Evolutionary conservation across 2,888 invertebrate species (phyloP), one percentile per base, ranked within the genome.

Genomic region (Epiblema foenella): DNA sequence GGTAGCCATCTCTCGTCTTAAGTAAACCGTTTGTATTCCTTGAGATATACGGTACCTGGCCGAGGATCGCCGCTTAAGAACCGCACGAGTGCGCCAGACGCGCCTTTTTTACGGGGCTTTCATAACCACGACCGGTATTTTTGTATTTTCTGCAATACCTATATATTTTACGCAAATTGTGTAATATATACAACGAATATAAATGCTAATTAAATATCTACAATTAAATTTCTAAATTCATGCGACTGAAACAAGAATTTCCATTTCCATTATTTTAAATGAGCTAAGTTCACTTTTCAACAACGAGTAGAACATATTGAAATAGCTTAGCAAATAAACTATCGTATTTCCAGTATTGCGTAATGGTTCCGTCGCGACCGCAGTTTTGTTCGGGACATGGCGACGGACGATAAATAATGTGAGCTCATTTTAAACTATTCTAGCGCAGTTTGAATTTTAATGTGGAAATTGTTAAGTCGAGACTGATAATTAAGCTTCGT

Each of bases 11-110:
- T 0, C 1, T 1, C 33, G 24, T 46, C 59, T 54, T 68, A 68
- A 54, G 68, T 68, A 54, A 68, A 68, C 68, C 46, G 68, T 68
- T 68, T 52, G 60, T 54, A 60, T 54, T 60, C 52, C 24, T 20
- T 39, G 37, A 58, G 68, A 68, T 18, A 57, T 57, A 58, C 58
- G 29, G 60, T 59, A 29, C 33, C 60, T 54, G 60, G 15, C 33
- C 15, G n/a, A 29, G 64, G 58, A 46, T 29, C 17, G 18, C 63
- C 37, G 59, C 59, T 68, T 68, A 60, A 54, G 46, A 54, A 52
- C 62, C 59, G 57, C 49, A 67, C 29, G 51, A 39, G 33, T 20
- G n/a, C 67, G 54, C 39, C 58, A 59, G 58, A 58, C 51, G 59
- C 59, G 58, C 51, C 60, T 60, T 62, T 68, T 68, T 68, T 3